Evolutionary conservation across 2,113 vertebrate species (phyloP).

Genomic region (Corythornis cristatus): DNA sequence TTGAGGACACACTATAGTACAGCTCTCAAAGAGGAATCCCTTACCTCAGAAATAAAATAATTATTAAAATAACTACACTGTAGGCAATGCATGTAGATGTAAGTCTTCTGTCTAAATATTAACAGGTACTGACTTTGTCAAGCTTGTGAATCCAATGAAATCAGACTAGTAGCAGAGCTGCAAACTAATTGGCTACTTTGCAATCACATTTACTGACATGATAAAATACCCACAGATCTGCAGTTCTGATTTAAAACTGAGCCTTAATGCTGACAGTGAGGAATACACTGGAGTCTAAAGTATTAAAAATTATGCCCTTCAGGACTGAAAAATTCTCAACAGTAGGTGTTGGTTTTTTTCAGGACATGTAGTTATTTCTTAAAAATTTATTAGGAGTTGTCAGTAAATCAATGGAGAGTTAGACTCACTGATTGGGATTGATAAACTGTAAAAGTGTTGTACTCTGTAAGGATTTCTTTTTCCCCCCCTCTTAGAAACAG

Average conservation of each 20-base stretch:
- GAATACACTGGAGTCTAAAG: not conserved
- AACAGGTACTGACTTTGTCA: not conserved
- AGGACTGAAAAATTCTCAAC: not conserved
- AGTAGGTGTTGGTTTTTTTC: not conserved
- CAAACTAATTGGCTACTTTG: not conserved
- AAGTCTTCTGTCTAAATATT: not conserved
- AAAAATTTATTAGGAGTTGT: slow-evolving; percentile 9
- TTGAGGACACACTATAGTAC: too few relatives aligned
- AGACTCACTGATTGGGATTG: slow-evolving; percentile 10
- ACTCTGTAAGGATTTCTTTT: not conserved
- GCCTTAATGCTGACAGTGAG: not conserved
- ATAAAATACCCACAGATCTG: not conserved
- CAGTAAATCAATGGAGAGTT: slow-evolving; percentile 43
- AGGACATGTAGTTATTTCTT: not conserved
- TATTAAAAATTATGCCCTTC: slow-evolving; percentile 2
- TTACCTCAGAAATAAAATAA: not conserved
- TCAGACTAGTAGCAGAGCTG: not conserved
- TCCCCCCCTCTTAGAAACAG: not conserved
- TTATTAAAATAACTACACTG: accelerated
- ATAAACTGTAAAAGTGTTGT: not conserved
- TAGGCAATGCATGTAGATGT: accelerated
- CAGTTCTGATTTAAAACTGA: not conserved
- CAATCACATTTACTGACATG: not conserved
- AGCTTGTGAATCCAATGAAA: not conserved
- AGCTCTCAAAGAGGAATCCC: not conserved